A percentile compares a stretch with the other conserved stretches of the same genome.
These are phyloP conservation scores for Drosophila cardini DNA, from an alignment of 1,140 invertebrate genomes.

Conservation along the genomic window DNA sequence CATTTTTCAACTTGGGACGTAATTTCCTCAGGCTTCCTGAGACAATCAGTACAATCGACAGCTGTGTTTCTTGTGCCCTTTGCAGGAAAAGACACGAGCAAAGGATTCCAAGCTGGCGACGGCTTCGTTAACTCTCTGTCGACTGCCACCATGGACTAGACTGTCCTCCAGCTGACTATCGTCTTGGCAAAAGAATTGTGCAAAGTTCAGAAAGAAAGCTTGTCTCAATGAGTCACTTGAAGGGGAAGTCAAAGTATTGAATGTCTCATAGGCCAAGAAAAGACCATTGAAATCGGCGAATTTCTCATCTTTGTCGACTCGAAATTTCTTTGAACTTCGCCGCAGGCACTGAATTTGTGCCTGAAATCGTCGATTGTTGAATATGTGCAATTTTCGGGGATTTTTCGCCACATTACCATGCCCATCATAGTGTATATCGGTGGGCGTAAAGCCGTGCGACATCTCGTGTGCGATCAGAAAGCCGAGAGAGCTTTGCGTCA, in stretches of 20 bases:
- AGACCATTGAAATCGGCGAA: slow-evolving; percentile 55
- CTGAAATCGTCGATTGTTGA: background rate
- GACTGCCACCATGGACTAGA: slow-evolving; percentile 35
- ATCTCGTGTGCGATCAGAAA: slow-evolving; percentile 63
- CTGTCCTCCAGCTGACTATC: background rate
- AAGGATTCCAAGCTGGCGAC: slow-evolving; percentile 34
- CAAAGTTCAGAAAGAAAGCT: slow-evolving; percentile 56
- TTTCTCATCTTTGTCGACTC: slow-evolving; percentile 36
- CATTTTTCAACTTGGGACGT: background rate
- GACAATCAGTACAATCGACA: slow-evolving; percentile 34
- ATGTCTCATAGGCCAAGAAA: slow-evolving; percentile 45
- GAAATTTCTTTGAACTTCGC: background rate
- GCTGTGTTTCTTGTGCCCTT: too few relatives aligned
- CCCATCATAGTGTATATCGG: background rate
- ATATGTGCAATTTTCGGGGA: background rate
- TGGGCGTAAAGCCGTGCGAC: slow-evolving; percentile 52
- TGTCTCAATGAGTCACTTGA: background rate
- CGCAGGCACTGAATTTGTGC: slow-evolving; percentile 4
- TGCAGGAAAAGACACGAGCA: slow-evolving; percentile 11
- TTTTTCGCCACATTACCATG: background rate
- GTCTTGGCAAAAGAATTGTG: slow-evolving; percentile 56
- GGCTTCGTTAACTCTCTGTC: slow-evolving; percentile 54
- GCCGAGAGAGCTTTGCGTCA: slow-evolving; percentile 51
- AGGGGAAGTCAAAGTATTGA: background rate
- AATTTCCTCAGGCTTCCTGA: background rate